Base-by-base conservation (phyloP, 1,140 invertebrate genomes). In the Ceratosolen fusciceps region DNA sequence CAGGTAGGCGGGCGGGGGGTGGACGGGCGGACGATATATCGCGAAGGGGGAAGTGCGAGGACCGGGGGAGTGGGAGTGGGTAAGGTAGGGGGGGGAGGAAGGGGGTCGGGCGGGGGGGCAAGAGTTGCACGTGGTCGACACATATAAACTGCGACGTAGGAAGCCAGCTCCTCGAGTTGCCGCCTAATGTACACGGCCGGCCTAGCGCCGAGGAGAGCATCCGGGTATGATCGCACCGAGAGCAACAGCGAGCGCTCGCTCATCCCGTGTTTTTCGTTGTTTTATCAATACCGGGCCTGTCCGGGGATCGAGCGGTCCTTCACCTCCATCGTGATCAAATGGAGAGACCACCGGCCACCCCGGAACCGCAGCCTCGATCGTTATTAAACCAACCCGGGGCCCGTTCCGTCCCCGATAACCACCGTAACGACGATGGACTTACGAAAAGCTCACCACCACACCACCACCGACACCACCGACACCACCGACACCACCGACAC, bases 41-140 rank as follows among this genome's bases (percentile, higher is more conserved):
- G 43, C 43, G 16, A 47, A 8, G n/a, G n/a, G 5, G n/a, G n/a
- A 58, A 58, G 54, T n/a, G n/a, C n/a, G n/a, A n/a, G n/a, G n/a
- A n/a, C n/a, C n/a, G n/a, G n/a, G n/a, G n/a, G n/a, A 8, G 8
- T 21, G 52, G 3, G 21, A 56, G 14, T 21, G 52, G n/a, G 52
- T 21, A 24, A 8, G 16, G 19, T 14, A 52, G 47, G 29, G 47
- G 29, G 47, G 24, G 68, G 31, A 21, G n/a, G 26, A 37, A 1
- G 49, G 29, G 3, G 16, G 19, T 14, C 29, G 47, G 29, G 47
- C 21, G 47, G 24, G 68, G 31, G 31, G n/a, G 26, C n/a, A 1
- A 29, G 12, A 52, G 21, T 21, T 52, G 29, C 73, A 85, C 62
- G 83, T 77, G 81, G 78, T 81, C 60, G 43, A n/a, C 65, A 67